Percentiles rank a stretch among this genome's conserved stretches.
Evolutionary conservation across 2,797 vertebrate species (phyloP).

Genomic region (Etheostoma perlongum): DNA sequence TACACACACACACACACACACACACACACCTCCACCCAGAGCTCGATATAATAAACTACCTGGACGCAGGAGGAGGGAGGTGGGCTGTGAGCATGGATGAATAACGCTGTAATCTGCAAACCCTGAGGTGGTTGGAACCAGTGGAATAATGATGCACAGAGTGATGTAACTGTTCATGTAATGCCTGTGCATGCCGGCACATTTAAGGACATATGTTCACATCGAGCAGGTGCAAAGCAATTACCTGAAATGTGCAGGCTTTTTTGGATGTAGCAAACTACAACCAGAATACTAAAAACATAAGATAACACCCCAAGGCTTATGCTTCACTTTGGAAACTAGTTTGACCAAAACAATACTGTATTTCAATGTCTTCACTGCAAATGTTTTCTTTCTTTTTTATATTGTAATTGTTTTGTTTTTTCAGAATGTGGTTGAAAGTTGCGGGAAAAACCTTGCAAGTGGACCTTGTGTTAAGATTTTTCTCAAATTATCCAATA

Average conservation of each 20-base stretch:
- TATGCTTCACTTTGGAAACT: no score
- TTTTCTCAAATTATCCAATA: neutral
- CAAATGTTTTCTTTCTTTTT: no score
- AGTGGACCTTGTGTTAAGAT: no score
- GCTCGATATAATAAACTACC: constrained; percentile 52
- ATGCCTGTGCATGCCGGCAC: neutral
- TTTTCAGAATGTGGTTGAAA: no score
- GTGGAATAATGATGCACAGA: constrained; percentile 33
- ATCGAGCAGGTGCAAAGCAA: neutral
- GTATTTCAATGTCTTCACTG: no score
- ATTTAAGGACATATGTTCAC: neutral
- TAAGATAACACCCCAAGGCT: no score
- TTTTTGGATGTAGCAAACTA: neutral
- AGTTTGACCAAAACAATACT: no score
- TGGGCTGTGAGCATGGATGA: constrained; percentile 17
- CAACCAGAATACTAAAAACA: neutral
- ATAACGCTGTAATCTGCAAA: constrained; percentile 29
- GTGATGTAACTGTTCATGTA: constrained; percentile 6
- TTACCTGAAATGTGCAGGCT: neutral
- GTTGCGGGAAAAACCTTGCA: no score
- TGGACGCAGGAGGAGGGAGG: constrained; percentile 28
- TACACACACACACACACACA: constrained; percentile 16
- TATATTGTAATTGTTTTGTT: no score
- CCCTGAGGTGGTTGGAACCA: constrained; percentile 20
- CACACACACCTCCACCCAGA: constrained; percentile 12